phyloP scores from a whole-genome alignment of 2,888 invertebrate genomes.

The Syrphus vitripennis region DNA sequence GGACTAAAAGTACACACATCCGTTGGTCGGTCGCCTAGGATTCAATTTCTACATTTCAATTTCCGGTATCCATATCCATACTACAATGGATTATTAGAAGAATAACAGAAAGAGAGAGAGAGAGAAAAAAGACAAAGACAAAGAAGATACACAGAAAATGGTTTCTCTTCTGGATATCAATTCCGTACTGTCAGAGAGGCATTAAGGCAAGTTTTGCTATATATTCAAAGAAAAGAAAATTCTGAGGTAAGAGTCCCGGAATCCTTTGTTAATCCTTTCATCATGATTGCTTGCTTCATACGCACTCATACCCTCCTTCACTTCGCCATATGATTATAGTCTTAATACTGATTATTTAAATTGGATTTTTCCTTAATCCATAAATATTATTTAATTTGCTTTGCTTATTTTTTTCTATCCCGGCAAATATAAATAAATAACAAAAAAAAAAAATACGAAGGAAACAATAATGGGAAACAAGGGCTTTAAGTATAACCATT shows the following conservation, averaged over 20 bases:
- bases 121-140: not conserved
- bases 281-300: not conserved
- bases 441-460: not conserved
- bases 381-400: slow-evolving; percentile 34
- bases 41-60: slow-evolving; percentile 7
- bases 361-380: slow-evolving; percentile 32
- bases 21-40: not conserved
- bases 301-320: no score
- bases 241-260: not conserved
- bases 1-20: not conserved
- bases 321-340: not conserved
- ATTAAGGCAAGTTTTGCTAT: not conserved
- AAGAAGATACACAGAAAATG: not conserved
- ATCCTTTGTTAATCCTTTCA: slow-evolving; percentile 1
- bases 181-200: not conserved
- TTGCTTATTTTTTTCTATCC: slow-evolving; percentile 1
- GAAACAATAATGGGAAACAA: slow-evolving; percentile 12
- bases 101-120: not conserved
- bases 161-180: not conserved
- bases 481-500: slow-evolving; percentile 18
- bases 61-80: slow-evolving; percentile 3
- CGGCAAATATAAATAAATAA: not conserved
- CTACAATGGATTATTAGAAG: not conserved
- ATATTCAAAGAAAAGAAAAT: not conserved
- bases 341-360: slow-evolving; percentile 33